phyloP scores from a whole-genome alignment of 2,113 vertebrate species.

The Loxodonta africana region DNA sequence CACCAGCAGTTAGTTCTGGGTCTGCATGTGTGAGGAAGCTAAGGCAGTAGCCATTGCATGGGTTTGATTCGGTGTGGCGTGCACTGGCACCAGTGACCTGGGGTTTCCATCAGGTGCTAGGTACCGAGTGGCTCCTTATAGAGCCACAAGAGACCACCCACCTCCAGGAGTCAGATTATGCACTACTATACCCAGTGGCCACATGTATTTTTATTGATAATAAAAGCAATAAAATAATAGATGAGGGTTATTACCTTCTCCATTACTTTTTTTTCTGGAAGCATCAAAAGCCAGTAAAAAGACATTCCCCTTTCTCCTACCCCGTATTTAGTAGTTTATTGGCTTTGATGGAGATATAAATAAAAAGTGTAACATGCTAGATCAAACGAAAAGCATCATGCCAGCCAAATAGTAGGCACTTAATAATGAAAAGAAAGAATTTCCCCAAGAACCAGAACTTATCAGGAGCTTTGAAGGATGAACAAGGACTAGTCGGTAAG shows the following conservation, averaged over 20 bases:
- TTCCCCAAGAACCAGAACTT: not conserved
- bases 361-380: not conserved
- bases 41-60: not conserved
- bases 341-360: conserved; percentile 24
- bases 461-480: conserved; percentile 1
- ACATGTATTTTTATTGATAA: not conserved
- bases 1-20: no score
- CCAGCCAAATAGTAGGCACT: not conserved
- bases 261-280: conserved; percentile 7
- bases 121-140: not conserved
- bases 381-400: conserved; percentile 27
- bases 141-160: not conserved
- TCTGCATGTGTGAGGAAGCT: no score
- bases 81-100: not conserved
- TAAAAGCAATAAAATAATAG: conserved; percentile 20
- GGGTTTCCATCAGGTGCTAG: no score
- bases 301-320: not conserved
- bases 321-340: not conserved
- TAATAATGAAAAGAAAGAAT: conserved; percentile 10
- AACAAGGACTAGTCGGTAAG: not conserved
- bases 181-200: not conserved
- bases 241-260: not conserved
- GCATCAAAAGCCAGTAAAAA: conserved; percentile 14
- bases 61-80: not conserved
- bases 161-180: not conserved